These are phyloP conservation scores for Macrobrachium nipponense DNA, from an alignment of 1,140 invertebrate species.

Conservation along the genomic window DNA sequence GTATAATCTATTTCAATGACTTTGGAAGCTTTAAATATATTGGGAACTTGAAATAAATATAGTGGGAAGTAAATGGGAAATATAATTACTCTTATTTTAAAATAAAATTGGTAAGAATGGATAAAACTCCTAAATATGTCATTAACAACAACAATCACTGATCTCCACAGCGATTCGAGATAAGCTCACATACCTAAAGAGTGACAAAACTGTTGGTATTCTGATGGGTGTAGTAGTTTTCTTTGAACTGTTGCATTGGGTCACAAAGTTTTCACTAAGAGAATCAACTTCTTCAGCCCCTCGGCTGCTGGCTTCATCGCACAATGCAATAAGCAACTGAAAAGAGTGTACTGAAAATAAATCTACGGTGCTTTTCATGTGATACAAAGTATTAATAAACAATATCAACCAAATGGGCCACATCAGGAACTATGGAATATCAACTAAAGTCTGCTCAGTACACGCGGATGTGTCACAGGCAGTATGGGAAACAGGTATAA, in stretches of 20 bases:
- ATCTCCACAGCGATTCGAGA: too few relatives aligned
- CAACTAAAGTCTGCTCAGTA: too few relatives aligned
- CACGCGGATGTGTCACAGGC: too few relatives aligned
- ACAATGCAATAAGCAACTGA: slow-evolving; percentile 33
- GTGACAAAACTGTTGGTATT: slow-evolving; percentile 27
- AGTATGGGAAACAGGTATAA: too few relatives aligned
- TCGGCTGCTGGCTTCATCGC: slow-evolving; percentile 31
- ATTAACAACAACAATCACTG: not conserved
- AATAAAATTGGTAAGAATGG: too few relatives aligned
- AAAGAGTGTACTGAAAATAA: not conserved
- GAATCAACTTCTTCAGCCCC: slow-evolving; percentile 28
- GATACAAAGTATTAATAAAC: not conserved
- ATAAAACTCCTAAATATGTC: not conserved
- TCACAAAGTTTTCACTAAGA: slow-evolving; percentile 28
- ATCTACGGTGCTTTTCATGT: not conserved
- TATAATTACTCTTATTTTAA: too few relatives aligned
- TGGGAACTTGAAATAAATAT: too few relatives aligned
- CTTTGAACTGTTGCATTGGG: slow-evolving; percentile 17
- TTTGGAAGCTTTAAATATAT: too few relatives aligned
- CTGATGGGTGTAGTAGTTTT: slow-evolving; percentile 34
- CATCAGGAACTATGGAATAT: too few relatives aligned
- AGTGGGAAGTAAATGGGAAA: too few relatives aligned
- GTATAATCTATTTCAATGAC: too few relatives aligned
- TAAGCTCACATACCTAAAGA: slow-evolving; percentile 23
- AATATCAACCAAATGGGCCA: not conserved